These are phyloP conservation scores for Tribolium madens DNA, from an alignment of 1,140 invertebrate genomes.

Conservation along the genomic window DNA sequence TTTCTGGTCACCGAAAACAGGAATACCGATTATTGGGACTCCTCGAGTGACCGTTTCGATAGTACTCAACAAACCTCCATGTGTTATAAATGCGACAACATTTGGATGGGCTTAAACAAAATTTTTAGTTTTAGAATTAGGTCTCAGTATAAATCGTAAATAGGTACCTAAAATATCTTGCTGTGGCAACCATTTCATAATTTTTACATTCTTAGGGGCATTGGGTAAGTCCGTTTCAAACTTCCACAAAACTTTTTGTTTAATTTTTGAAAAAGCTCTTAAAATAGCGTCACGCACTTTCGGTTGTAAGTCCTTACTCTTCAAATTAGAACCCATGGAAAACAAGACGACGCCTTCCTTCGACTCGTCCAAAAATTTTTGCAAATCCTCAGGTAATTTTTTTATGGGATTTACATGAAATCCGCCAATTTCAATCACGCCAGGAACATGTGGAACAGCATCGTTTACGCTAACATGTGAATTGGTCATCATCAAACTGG, in stretches of 20 bases:
- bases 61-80: constrained; percentile 69
- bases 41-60: constrained; percentile 68
- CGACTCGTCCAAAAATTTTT: constrained; percentile 67
- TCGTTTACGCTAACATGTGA: constrained; percentile 70
- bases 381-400: constrained; percentile 65
- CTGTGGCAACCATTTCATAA: constrained; percentile 63
- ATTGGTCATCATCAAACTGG: constrained; percentile 69
- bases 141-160: neutral
- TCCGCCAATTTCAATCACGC: constrained; percentile 69
- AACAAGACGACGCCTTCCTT: constrained; percentile 70
- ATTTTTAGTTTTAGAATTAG: neutral
- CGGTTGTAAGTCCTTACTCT: constrained; percentile 65
- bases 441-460: constrained; percentile 69
- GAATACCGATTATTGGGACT: constrained; percentile 67
- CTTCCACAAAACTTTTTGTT: constrained; percentile 76
- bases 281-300: constrained; percentile 68
- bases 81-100: constrained; percentile 67
- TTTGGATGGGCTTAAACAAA: constrained; percentile 58
- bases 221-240: constrained; percentile 69
- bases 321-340: constrained; percentile 70
- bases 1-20: constrained; percentile 62
- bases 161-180: constrained; percentile 66
- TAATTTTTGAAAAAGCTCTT: constrained; percentile 68
- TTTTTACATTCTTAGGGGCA: constrained; percentile 58
- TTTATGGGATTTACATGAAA: constrained; percentile 66